Evolutionary conservation across 2,797 vertebrate species (phyloP).

Genomic region (Sphenopsis melanotis): DNA sequence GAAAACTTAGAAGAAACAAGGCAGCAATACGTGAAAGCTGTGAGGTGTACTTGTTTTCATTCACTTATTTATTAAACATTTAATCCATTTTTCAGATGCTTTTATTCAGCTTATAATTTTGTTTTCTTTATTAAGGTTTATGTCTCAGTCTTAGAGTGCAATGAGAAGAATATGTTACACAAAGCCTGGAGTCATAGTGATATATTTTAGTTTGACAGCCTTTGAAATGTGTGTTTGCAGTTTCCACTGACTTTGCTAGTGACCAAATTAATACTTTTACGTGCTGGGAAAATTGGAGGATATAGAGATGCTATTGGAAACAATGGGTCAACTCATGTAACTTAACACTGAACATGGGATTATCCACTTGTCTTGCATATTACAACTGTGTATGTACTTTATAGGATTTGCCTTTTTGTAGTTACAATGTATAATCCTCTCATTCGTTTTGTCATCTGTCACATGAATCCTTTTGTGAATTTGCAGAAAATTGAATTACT

Average conservation of each 20-base stretch:
- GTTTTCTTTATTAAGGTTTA: background rate
- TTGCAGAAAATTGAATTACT: constrained; percentile 47
- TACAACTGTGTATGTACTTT: background rate
- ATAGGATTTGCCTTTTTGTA: constrained; percentile 28
- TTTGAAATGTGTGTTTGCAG: background rate
- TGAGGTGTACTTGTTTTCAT: background rate
- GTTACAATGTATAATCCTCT: constrained; percentile 31
- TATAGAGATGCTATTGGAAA: background rate
- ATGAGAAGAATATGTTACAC: background rate
- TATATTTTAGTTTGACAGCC: background rate
- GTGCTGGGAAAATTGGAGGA: background rate
- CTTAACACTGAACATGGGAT: background rate
- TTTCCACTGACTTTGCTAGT: background rate
- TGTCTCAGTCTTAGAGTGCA: background rate
- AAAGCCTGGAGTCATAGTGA: background rate
- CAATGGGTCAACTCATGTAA: background rate
- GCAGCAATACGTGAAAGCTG: background rate
- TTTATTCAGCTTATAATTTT: background rate
- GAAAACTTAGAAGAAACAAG: background rate
- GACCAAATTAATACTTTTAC: background rate
- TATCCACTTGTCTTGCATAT: constrained; percentile 17
- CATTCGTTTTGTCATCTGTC: constrained; percentile 44
- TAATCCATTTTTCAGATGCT: background rate
- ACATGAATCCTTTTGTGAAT: constrained; percentile 56
- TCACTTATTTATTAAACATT: background rate